Evolutionary conservation across 2,888 invertebrate genomes (phyloP).

Genomic region (Sylvicola cinctus): DNA sequence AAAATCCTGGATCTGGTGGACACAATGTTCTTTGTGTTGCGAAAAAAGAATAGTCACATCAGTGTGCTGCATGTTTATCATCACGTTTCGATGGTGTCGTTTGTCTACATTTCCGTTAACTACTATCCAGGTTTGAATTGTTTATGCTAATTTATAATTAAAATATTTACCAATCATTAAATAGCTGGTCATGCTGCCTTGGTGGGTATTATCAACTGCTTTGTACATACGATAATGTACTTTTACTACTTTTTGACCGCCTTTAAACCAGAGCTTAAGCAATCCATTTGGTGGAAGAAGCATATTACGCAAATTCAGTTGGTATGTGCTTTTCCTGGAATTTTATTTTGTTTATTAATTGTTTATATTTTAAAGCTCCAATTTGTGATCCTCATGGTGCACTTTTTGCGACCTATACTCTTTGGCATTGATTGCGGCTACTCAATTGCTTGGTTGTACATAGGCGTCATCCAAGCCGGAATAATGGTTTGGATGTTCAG

Average conservation of each 20-base stretch:
- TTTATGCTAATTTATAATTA: not conserved
- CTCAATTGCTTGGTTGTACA: too few relatives aligned
- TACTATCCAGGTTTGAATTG: conserved; percentile 30
- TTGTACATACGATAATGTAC: conserved; percentile 69
- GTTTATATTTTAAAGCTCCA: too few relatives aligned
- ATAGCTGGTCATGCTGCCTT: conserved; percentile 43
- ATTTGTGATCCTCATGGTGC: too few relatives aligned
- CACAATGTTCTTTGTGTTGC: conserved; percentile 46
- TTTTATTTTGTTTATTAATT: too few relatives aligned
- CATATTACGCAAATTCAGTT: conserved; percentile 70
- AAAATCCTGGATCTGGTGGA: conserved; percentile 43
- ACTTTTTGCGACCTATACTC: too few relatives aligned
- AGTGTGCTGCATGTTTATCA: conserved; percentile 51
- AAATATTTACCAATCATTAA: not conserved
- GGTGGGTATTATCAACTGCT: conserved; percentile 45
- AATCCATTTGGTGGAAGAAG: conserved; percentile 66
- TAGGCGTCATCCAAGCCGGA: too few relatives aligned
- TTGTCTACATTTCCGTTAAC: conserved; percentile 34
- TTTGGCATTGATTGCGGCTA: too few relatives aligned
- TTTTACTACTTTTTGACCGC: conserved; percentile 59
- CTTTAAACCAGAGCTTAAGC: conserved; percentile 42
- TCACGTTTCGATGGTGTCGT: conserved; percentile 44
- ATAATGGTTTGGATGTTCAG: too few relatives aligned
- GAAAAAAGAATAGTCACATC: conserved; percentile 45
- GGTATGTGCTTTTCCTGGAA: too few relatives aligned